Percentiles rank a stretch among this genome's conserved stretches.
These are phyloP conservation scores for Leucophenga maculata DNA, from an alignment of 2,888 invertebrate species.

Conservation along the genomic window DNA sequence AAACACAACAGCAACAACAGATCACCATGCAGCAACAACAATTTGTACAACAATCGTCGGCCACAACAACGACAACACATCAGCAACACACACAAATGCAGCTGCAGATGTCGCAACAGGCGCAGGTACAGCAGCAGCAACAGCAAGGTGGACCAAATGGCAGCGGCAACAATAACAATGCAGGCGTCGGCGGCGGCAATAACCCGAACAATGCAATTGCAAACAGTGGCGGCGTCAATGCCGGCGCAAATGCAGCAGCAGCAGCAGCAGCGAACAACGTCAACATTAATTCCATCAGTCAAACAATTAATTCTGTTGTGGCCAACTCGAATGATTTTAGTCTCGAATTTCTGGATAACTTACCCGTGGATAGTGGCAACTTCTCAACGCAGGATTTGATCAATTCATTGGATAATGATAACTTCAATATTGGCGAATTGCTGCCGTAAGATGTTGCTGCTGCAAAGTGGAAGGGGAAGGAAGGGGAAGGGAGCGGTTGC, in stretches of 20 bases:
- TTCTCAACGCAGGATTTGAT: conserved; percentile 87
- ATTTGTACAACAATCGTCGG: conserved; percentile 67
- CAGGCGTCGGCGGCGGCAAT: conserved; percentile 13
- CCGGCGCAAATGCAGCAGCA: conserved; percentile 30
- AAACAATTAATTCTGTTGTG: conserved; percentile 71
- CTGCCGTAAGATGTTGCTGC: conserved; percentile 70
- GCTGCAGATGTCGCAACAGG: conserved; percentile 61
- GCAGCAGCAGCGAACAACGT: conserved; percentile 46
- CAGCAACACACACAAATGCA: conserved; percentile 69
- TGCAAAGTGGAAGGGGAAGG: background rate
- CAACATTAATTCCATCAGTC: conserved; percentile 68
- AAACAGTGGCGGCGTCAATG: conserved; percentile 37
- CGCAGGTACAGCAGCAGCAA: conserved; percentile 20
- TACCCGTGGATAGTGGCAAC: conserved; percentile 83
- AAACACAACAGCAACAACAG: conserved; percentile 74
- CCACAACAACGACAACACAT: conserved; percentile 63
- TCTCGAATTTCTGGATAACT: conserved; percentile 88
- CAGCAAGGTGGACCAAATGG: conserved; percentile 24
- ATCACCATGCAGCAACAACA: conserved; percentile 67
- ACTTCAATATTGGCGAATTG: conserved; percentile 80
- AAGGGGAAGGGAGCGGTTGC: background rate
- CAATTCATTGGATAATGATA: conserved; percentile 85
- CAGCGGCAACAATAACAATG: conserved; percentile 34
- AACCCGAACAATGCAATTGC: conserved; percentile 40
- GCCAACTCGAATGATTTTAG: conserved; percentile 78